Evolutionary conservation across 2,797 vertebrate genomes (phyloP).

Genomic region (Rhabdophis nuchalis): DNA sequence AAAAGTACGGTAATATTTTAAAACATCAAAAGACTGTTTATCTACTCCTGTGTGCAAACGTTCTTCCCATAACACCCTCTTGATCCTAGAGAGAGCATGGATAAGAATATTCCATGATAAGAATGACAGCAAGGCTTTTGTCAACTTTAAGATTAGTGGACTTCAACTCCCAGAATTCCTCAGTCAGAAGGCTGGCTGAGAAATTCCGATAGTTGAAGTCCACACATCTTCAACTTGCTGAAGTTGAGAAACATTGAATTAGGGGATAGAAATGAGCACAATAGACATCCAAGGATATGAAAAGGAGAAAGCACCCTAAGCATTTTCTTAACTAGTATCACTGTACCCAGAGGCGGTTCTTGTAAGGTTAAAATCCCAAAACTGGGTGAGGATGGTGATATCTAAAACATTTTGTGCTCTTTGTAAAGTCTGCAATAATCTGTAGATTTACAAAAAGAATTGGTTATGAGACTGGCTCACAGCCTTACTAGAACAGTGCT

Average conservation of each 20-base stretch:
- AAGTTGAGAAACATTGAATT: not conserved
- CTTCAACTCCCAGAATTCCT: not conserved
- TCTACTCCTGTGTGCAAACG: not conserved
- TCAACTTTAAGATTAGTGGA: not conserved
- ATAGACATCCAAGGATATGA: not conserved
- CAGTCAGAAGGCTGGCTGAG: not conserved
- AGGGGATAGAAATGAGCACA: not conserved
- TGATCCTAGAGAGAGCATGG: not conserved
- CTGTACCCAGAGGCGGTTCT: not conserved
- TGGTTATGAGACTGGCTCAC: not conserved
- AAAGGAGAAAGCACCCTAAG: not conserved
- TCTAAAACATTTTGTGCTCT: not conserved
- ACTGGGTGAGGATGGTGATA: not conserved
- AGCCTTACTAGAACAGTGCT: not conserved
- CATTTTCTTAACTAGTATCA: not conserved
- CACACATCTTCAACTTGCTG: not conserved
- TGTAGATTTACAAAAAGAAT: not conserved
- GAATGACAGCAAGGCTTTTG: not conserved
- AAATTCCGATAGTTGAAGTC: not conserved
- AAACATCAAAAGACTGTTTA: constrained; percentile 34
- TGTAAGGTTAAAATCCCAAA: not conserved
- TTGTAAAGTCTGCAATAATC: not conserved
- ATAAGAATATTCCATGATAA: not conserved
- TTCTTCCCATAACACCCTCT: not conserved
- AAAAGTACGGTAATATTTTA: constrained; percentile 64